A percentile compares a stretch with the other conserved stretches of the same genome.
phyloP scores from a whole-genome alignment of 2,113 vertebrate species.

The Myxocyprinus asiaticus region DNA sequence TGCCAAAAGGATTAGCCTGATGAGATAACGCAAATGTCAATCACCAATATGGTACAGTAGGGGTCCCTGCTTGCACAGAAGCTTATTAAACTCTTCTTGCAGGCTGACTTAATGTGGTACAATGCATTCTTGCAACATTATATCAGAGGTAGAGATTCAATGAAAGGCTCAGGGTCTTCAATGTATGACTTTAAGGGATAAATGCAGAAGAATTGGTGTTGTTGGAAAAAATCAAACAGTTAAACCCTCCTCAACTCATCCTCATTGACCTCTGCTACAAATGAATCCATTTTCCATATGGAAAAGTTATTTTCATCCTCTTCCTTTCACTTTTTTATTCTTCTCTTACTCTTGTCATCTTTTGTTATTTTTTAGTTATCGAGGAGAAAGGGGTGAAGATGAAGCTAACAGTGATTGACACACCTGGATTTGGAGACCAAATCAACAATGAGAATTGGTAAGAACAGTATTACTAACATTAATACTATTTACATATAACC shows the following conservation, averaged over 20 bases:
- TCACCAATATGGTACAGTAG: slow-evolving; percentile 6
- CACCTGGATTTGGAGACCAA: slow-evolving; percentile 87
- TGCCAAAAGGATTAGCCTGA: slow-evolving; percentile 19
- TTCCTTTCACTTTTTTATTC: background rate
- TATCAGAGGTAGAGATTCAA: background rate
- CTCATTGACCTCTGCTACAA: background rate
- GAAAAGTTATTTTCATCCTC: background rate
- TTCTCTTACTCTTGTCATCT: background rate
- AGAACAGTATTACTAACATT: slow-evolving; percentile 15
- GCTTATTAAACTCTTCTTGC: background rate
- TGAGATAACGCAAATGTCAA: slow-evolving; percentile 21
- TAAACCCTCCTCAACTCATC: background rate
- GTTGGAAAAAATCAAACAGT: background rate
- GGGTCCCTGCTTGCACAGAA: background rate
- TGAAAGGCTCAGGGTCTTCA: background rate
- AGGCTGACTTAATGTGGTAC: background rate
- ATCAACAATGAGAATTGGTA: slow-evolving; percentile 92
- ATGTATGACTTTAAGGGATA: slow-evolving; percentile 28
- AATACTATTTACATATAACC: background rate
- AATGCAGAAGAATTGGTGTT: slow-evolving; percentile 1
- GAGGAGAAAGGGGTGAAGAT: slow-evolving; percentile 88
- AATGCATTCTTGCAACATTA: background rate
- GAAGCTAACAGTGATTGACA: slow-evolving; percentile 88
- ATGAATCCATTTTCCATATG: background rate
- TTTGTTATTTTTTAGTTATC: slow-evolving; percentile 72